Percentiles rank a stretch among this genome's conserved stretches.
These are phyloP conservation scores for Xestia rhomboidea DNA, from an alignment of 2,888 invertebrate species.

Conservation along the genomic window DNA sequence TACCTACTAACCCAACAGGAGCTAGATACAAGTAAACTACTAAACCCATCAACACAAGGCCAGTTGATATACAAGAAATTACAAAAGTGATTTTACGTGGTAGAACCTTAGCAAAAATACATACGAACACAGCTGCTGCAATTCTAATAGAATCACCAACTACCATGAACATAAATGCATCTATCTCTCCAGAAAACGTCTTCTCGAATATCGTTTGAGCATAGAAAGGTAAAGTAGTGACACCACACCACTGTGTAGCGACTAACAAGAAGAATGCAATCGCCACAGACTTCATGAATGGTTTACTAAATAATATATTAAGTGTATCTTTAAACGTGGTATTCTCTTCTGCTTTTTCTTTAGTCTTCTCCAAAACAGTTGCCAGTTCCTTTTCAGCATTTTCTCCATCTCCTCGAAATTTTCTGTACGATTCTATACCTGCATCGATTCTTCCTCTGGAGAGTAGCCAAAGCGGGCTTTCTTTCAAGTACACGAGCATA, in stretches of 20 bases:
- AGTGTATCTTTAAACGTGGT: constrained; percentile 64
- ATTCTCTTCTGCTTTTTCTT: constrained; percentile 47
- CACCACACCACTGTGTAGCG: constrained; percentile 47
- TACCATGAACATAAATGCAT: constrained; percentile 6
- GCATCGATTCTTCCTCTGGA: neutral
- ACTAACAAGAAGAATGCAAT: neutral
- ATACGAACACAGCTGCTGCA: constrained; percentile 49
- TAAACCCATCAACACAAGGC: constrained; percentile 65
- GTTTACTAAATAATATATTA: constrained; percentile 67
- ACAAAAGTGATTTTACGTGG: constrained; percentile 72
- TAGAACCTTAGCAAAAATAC: constrained; percentile 65
- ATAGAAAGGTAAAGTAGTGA: constrained; percentile 75
- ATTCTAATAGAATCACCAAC: constrained; percentile 4
- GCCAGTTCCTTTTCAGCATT: neutral
- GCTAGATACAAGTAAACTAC: constrained; percentile 68
- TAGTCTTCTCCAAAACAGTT: neutral
- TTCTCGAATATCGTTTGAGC: constrained; percentile 72
- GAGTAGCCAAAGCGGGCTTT: neutral
- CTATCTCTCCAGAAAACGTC: constrained; percentile 57
- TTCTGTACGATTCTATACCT: neutral
- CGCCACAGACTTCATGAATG: constrained; percentile 64
- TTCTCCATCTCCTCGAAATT: neutral
- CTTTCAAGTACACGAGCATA: neutral
- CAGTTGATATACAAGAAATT: constrained; percentile 65
- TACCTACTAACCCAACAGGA: constrained; percentile 52